Base-by-base conservation (phyloP, 2,113 vertebrate species). In the Eulacestoma nigropectus region DNA sequence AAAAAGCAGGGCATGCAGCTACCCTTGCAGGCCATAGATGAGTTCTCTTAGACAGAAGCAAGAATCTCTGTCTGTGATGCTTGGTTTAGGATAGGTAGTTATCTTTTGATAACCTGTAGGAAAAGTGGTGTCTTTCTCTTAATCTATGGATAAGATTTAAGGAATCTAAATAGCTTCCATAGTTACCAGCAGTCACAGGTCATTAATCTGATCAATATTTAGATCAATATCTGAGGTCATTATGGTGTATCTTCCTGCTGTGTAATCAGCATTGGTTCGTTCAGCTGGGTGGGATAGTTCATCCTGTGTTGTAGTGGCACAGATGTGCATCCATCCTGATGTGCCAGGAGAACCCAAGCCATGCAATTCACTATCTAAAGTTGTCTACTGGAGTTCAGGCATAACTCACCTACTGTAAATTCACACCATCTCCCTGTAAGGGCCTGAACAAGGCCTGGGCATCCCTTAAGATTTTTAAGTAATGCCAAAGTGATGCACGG, bases 221-320 rank as follows among this genome's bases (percentile, higher is more conserved):
- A 68, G 62, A 47, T 41, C 75, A 35, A 4, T 37, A 29, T 16
- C 35, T 70, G 65, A 37, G 44, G n/a, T 82, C 23, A 33, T 30
- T 39, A 4, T 0, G 2, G 22, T 64, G 2, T 23, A 13, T 16
- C 33, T 35, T 37, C 29, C 46, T 23, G 8, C n/a, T 59, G 18
- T 55, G n/a, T 13, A 37, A 63, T 18, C 53, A 55, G 69, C 33
- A 16, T 0, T 47, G 52, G 14, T 23, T 92, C 1, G 0, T 55
- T 37, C 67, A 65, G 1, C 1, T 50, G 69, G 30, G 29, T 57
- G 46, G 30, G 30, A 44, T 5, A 57, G 53, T 14, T 67, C 35
- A 8, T 8, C 13, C n/a, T 19, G 11, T 39, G 41, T 9, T 46
- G 44, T 41, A 59, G 76, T 47, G 81, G n/a, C 70, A 55, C 25